Evolutionary conservation across 2,113 vertebrate species (phyloP).

Genomic region (Perognathus longimembris): DNA sequence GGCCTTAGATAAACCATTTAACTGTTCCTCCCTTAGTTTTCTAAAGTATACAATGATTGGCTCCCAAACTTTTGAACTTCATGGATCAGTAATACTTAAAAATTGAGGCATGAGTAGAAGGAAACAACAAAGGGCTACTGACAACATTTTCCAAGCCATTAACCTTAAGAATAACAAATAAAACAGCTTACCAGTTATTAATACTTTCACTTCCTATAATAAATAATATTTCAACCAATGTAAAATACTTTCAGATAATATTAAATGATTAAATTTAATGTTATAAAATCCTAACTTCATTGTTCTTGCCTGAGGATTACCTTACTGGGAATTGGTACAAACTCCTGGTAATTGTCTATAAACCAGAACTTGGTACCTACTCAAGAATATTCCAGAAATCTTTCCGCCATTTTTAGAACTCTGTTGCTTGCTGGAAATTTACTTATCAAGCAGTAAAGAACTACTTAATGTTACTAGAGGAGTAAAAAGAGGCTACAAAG

Average conservation of each 20-base stretch:
- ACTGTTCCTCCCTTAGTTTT: conserved; percentile 18
- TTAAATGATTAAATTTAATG: neutral
- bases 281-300: neutral
- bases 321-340: neutral
- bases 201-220: neutral
- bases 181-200: neutral
- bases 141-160: conserved; percentile 1
- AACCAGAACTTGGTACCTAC: conserved; percentile 11
- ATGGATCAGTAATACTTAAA: neutral
- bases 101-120: neutral
- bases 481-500: conserved; percentile 26
- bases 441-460: conserved; percentile 1
- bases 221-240: conserved; percentile 16
- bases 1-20: conserved; percentile 4
- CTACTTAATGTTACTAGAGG: neutral
- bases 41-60: conserved; percentile 10
- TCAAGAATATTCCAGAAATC: conserved; percentile 44
- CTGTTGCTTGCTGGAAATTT: conserved; percentile 17
- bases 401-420: conserved; percentile 39
- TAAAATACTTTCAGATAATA: neutral
- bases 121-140: neutral
- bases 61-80: neutral
- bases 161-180: conserved; percentile 31
- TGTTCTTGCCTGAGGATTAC: neutral
- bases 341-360: conserved; percentile 20